Conservation (phyloP, 2,113 vertebrate genomes). For the Copsychus sechellarum region DNA sequence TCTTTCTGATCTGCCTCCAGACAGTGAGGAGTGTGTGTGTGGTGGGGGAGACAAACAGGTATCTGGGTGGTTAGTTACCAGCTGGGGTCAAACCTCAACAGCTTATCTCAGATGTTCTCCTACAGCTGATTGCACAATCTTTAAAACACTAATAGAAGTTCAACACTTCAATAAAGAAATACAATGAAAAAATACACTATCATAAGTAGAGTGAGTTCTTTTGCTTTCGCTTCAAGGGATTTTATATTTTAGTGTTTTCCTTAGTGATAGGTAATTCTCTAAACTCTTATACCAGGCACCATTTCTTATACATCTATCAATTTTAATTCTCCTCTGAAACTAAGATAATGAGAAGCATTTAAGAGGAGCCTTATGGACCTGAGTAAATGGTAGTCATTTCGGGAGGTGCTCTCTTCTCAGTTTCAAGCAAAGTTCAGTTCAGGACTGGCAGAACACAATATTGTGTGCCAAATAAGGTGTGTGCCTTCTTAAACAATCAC, state of each 20-base stretch:
- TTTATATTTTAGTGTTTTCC: constrained; percentile 1
- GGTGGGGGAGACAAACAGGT: rapidly evolving
- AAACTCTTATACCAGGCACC: background rate
- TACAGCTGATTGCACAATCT: constrained; percentile 7
- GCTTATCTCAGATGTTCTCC: constrained; percentile 1
- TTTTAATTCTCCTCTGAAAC: background rate
- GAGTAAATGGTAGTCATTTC: background rate
- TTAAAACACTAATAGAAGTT: background rate
- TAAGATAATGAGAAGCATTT: background rate
- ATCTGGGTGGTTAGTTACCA: background rate
- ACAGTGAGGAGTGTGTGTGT: background rate
- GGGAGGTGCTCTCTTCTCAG: background rate
- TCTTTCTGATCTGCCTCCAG: background rate
- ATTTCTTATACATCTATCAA: background rate
- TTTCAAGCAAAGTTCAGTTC: background rate
- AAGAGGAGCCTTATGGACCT: background rate
- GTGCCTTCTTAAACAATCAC: background rate
- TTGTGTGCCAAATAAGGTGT: background rate
- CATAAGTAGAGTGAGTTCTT: background rate
- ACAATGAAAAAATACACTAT: background rate
- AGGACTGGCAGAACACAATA: background rate
- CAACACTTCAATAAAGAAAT: constrained; percentile 4
- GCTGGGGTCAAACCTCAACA: background rate
- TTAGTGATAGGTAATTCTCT: background rate
- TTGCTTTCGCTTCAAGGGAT: background rate